Evolutionary conservation across 2,888 invertebrate species (phyloP).

Genomic region (Escarpia spicata): DNA sequence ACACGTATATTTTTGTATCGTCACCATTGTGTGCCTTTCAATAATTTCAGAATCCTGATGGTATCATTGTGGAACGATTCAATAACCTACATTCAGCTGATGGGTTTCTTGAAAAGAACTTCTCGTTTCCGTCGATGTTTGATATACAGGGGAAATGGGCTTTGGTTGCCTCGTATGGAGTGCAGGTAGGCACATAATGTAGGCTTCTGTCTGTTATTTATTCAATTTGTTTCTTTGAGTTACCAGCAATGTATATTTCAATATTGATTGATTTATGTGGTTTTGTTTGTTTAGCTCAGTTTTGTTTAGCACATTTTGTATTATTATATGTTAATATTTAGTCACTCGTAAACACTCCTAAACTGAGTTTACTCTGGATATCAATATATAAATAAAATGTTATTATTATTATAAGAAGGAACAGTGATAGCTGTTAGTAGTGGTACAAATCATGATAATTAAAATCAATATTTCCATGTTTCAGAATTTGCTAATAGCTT

Average conservation of each 20-base stretch:
- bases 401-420: no score
- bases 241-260: no score
- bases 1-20: background rate
- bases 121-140: background rate
- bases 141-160: background rate
- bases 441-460: background rate
- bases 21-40: background rate
- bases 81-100: background rate
- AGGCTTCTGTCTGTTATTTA: no score
- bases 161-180: background rate
- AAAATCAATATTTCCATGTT: background rate
- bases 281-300: no score
- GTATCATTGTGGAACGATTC: background rate
- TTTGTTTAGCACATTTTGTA: no score
- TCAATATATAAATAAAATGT: no score
- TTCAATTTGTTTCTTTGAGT: no score
- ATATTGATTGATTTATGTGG: no score
- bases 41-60: constrained; percentile 7
- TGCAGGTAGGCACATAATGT: background rate
- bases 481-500: background rate
- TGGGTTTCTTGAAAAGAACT: constrained; percentile 16
- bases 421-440: background rate
- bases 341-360: no score
- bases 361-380: no score
- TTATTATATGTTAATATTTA: no score